Conservation (phyloP, 2,113 vertebrate genomes). For the Patagioenas fasciata region DNA sequence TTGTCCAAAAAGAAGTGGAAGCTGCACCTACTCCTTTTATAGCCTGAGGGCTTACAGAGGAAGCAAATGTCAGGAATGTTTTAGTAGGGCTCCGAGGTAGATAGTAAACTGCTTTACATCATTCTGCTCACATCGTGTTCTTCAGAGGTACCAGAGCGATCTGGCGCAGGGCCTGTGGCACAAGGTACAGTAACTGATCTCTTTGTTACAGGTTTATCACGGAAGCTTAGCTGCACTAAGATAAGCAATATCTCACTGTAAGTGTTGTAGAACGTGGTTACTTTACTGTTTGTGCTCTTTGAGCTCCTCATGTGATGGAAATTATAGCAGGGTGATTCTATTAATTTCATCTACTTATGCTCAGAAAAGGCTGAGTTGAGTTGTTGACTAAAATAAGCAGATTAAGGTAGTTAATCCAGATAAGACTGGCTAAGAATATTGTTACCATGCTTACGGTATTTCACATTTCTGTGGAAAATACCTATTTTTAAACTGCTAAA, state of each 20-base stretch:
- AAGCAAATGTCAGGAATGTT: background rate
- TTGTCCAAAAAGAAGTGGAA: background rate
- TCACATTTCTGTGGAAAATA: background rate
- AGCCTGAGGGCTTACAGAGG: background rate
- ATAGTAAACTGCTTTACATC: background rate
- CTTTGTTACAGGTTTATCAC: no score
- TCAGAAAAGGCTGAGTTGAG: conserved; percentile 15
- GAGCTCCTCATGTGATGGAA: no score
- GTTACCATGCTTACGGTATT: background rate
- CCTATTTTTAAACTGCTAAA: background rate
- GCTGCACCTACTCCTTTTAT: background rate
- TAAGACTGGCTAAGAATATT: conserved; percentile 1
- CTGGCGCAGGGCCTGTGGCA: background rate
- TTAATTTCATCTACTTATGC: conserved; percentile 27
- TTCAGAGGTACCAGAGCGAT: background rate
- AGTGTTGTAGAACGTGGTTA: fast-evolving
- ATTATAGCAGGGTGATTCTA: conserved; percentile 3
- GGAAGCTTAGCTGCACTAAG: background rate
- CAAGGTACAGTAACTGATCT: background rate
- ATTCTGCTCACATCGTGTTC: background rate
- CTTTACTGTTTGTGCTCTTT: background rate
- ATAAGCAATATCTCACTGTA: background rate
- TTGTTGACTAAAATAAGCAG: conserved; percentile 43
- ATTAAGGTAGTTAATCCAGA: conserved; percentile 34
- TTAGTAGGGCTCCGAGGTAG: background rate